Percentiles rank a stretch among this genome's conserved stretches.
These are phyloP conservation scores for Crotophaga sulcirostris DNA, from an alignment of 2,113 vertebrate genomes.

Conservation along the genomic window DNA sequence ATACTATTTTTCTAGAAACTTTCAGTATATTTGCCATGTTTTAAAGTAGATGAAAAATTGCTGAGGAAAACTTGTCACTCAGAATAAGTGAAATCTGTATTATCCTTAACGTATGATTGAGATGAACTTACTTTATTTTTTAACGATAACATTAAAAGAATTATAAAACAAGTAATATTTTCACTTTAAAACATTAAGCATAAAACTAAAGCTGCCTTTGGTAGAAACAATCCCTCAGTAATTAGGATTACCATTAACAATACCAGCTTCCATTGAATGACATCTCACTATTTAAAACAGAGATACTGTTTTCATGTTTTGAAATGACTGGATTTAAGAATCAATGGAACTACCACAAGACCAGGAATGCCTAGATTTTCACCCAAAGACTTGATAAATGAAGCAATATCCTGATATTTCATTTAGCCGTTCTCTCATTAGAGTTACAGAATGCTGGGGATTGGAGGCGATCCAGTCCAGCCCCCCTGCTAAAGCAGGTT, in stretches of 20 bases:
- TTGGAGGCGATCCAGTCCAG: too few species aligned
- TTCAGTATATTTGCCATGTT: accelerated
- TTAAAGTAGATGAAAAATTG: background rate
- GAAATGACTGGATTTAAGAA: background rate
- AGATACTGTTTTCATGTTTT: background rate
- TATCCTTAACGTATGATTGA: accelerated
- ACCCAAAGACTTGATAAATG: background rate
- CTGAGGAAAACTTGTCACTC: background rate
- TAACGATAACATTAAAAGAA: background rate
- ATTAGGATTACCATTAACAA: background rate
- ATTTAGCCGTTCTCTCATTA: background rate
- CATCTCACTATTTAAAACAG: background rate
- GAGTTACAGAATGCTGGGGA: too few species aligned
- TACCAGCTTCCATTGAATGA: background rate
- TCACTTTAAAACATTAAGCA: background rate
- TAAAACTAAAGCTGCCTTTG: background rate
- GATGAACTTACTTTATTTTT: accelerated
- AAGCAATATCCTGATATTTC: background rate
- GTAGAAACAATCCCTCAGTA: background rate
- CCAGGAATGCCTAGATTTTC: background rate
- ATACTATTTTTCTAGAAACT: background rate
- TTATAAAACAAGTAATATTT: background rate
- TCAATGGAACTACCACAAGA: background rate
- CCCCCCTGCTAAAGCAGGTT: too few species aligned
- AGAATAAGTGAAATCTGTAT: background rate